These are phyloP conservation scores for Formica exsecta DNA, from an alignment of 1,140 invertebrate species.

Conservation along the genomic window DNA sequence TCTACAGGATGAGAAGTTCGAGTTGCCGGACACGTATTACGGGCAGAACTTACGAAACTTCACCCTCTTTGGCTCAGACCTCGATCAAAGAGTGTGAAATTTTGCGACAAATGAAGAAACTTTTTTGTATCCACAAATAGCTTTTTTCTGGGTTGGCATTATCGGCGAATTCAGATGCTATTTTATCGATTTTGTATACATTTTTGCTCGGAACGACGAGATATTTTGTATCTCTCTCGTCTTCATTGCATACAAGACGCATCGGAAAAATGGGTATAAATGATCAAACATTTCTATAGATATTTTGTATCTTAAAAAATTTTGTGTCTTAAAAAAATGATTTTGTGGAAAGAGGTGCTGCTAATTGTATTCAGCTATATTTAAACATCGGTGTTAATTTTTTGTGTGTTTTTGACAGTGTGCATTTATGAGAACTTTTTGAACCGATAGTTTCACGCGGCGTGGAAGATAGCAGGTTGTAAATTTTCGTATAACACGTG, in stretches of 20 bases:
- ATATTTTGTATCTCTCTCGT: neutral
- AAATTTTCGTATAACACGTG: constrained; percentile 57
- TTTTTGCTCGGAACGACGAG: neutral
- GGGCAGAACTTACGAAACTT: constrained; percentile 58
- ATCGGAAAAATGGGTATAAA: neutral
- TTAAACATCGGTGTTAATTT: constrained; percentile 13
- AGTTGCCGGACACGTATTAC: constrained; percentile 62
- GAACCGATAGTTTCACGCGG: constrained; percentile 37
- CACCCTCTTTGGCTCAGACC: constrained; percentile 16
- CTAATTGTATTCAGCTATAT: neutral
- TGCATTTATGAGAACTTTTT: constrained; percentile 39
- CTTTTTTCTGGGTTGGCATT: constrained; percentile 18
- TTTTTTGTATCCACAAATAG: constrained; percentile 59
- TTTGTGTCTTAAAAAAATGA: neutral
- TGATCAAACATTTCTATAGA: neutral
- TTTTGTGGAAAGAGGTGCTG: neutral
- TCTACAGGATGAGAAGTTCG: constrained; percentile 44
- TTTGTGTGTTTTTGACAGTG: constrained; percentile 26
- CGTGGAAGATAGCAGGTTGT: constrained; percentile 53
- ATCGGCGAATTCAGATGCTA: constrained; percentile 5
- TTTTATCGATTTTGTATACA: constrained; percentile 7
- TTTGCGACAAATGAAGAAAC: constrained; percentile 71
- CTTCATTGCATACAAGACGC: neutral
- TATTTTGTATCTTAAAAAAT: neutral
- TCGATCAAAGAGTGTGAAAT: neutral